Evolutionary conservation across 2,888 invertebrate genomes (phyloP).

Genomic region (Nematopogon swammerdamellus): DNA sequence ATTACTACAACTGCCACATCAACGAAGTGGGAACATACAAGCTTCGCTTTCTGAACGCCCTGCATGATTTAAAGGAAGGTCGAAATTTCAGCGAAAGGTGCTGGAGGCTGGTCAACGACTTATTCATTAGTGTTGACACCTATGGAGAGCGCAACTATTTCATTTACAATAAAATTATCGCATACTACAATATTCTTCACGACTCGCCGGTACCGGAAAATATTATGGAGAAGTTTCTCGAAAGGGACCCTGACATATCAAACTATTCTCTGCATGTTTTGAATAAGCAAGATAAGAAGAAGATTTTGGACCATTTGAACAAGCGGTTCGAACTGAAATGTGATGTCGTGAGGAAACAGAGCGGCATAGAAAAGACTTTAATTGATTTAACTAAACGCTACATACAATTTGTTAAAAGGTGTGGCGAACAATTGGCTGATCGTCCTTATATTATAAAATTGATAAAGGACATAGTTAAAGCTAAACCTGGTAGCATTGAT

Average conservation of each 20-base stretch:
- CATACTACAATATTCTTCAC: background rate
- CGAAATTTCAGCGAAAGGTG: background rate
- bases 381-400: background rate
- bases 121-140: background rate
- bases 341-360: background rate
- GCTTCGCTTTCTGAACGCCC: background rate
- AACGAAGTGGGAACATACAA: background rate
- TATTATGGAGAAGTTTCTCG: background rate
- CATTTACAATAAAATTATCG: background rate
- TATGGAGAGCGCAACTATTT: background rate
- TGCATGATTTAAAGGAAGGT: background rate
- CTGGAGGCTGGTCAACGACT: background rate
- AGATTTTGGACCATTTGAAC: too few species aligned
- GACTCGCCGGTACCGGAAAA: background rate
- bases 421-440: background rate
- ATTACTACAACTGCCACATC: background rate
- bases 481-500: background rate
- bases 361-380: background rate
- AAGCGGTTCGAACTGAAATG: background rate
- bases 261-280: too few species aligned
- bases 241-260: too few species aligned
- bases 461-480: background rate
- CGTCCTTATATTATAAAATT: background rate
- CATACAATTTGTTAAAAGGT: background rate
- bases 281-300: too few species aligned